Base-by-base conservation (phyloP, 2,888 invertebrate genomes). In the Blera fallax region DNA sequence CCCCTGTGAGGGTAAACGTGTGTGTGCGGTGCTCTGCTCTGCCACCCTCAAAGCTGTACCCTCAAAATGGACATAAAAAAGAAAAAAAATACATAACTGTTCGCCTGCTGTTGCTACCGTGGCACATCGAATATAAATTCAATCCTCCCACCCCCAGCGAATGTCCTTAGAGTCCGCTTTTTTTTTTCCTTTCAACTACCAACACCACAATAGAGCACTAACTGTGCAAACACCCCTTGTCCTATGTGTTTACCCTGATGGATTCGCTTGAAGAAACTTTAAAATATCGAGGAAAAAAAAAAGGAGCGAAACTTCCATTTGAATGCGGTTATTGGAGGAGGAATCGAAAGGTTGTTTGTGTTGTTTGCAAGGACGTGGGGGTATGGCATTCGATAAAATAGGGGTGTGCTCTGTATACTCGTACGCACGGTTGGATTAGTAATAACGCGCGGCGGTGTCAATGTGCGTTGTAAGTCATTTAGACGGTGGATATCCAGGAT, bases 181-280 rank as follows among this genome's bases (percentile, higher is more conserved):
- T 24, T 58, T 73, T 67, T 24, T 62, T 58, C 24, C 14, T 24
- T 24, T 10, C 34, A 37, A 60, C 52, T 48, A 64, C 82, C 64
- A 77, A 76, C 77, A 72, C 76, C 80, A 80, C 70, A 34, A 70
- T 50, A 60, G 58, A 52, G 29, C 58, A 74, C 74, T 77, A 72
- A 72, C 65, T 82, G 82, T 77, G 40, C 77, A 73, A 78, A 84
- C 72, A 77, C 60, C 76, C 80, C 52, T 40, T 29, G 40, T 64
- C 29, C 58, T 58, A 43, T 80, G 64, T 74, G 69, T 79, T 62
- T 67, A 24, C 32, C 32, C 80, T 80, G 81, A 72, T 76, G 72
- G 76, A 81, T 85, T 85, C 76, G 76, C 81, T 81, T 81, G 72
- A 85, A 62, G 81, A 72, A 85, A 85, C 81, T 77, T 85, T 72